Evolutionary conservation across 2,113 vertebrate species (phyloP), one percentile per base, ranked within the genome.

Genomic region (Xyrauchen texanus): DNA sequence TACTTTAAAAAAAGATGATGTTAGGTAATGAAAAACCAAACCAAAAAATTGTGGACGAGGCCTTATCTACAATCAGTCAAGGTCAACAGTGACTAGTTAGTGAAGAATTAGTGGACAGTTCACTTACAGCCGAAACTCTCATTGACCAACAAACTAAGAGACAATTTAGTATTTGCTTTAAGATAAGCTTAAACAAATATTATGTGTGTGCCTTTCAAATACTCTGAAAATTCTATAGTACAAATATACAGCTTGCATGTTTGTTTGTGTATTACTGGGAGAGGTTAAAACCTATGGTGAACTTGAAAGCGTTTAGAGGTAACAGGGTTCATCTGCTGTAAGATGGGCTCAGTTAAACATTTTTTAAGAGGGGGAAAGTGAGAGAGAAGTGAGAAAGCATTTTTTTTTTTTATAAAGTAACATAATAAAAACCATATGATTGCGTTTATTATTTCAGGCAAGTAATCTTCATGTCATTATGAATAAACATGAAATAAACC

Each of bases 281-380:
- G 21, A 60, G 61, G 34, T 65, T 8, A 79, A 87, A 88, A 80
- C 76, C 81, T 71, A 81, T 84, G 63, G 47, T 72, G 77, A 74
- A 87, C 85, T 83, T 89, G 84, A 90, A 90, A 90, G 78, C 60
- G 81, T 72, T 10, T 68, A 68, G 47, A 81, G 53, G 78, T 83
- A 70, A 78, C 74, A 69, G 72, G 68, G 76, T 60, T 86, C 75
- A 85, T 77, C 58, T 75, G 68, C 62, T 61, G 42, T 52, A 79
- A 76, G 78, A n/a, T 60, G 79, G 68, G 46, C 74, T 61, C 66
- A 81, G 68, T 73, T 82, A 77, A 84, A 82, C 68, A 76, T 84
- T 80, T 78, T 67, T 65, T 45, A 69, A 44, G 15, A 46, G 11
- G n/a, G 16, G 53, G 61, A 65, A n/a, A 55, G 42, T 42, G 16